Percentiles rank a stretch among this genome's conserved stretches.
Conservation (phyloP, 2,113 vertebrate genomes). For the Etheostoma cragini region DNA sequence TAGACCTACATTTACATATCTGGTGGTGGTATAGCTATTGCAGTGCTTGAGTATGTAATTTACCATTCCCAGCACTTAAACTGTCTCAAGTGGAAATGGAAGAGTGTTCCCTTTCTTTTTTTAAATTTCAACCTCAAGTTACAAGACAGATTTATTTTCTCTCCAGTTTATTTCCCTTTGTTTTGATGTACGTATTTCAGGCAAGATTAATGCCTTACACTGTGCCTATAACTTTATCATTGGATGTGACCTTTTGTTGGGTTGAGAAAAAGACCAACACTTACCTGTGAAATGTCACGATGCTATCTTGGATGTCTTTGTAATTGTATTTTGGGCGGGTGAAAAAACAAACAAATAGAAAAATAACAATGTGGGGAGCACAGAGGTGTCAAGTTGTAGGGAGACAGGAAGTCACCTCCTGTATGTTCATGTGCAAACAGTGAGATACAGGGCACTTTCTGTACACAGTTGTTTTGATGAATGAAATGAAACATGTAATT, state of each 20-base stretch:
- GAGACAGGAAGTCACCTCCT: neutral
- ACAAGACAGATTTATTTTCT: constrained; percentile 33
- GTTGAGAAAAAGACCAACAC: constrained; percentile 52
- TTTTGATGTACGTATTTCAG: constrained; percentile 47
- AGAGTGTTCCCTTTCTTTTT: neutral
- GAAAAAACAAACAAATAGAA: constrained; percentile 3
- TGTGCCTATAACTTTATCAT: constrained; percentile 47
- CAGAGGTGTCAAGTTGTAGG: neutral
- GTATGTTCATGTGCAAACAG: neutral
- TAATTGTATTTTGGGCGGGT: constrained; percentile 45
- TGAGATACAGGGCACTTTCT: neutral
- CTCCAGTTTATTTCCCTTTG: constrained; percentile 7
- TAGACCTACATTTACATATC: constrained; percentile 4
- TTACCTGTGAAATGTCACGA: constrained; percentile 72
- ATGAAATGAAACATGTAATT: neutral
- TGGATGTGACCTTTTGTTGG: constrained; percentile 64
- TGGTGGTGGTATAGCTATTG: neutral
- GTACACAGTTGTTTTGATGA: neutral
- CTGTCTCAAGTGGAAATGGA: constrained; percentile 29
- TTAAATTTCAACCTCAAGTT: neutral
- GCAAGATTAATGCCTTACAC: constrained; percentile 40
- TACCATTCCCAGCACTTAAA: constrained; percentile 8
- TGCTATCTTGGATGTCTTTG: constrained; percentile 38
- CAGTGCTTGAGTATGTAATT: constrained; percentile 26
- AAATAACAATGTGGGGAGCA: neutral